These are phyloP conservation scores for Conus betulinus DNA, from an alignment of 1,140 invertebrate genomes.

Conservation along the genomic window DNA sequence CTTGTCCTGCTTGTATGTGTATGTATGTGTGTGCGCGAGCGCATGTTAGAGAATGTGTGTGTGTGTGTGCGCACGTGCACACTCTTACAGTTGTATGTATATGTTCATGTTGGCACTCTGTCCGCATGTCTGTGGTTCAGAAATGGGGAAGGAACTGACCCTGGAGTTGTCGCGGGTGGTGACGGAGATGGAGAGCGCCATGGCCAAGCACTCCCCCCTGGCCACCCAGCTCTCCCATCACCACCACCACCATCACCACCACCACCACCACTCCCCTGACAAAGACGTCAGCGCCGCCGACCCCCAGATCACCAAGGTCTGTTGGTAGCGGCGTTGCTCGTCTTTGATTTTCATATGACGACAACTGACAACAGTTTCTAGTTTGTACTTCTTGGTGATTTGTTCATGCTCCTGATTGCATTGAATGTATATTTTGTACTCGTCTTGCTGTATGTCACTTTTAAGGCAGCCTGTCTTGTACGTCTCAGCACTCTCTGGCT, in stretches of 20 bases:
- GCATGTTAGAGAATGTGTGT: background rate
- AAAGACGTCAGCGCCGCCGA: background rate
- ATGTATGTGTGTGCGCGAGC: background rate
- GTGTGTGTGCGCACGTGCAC: background rate
- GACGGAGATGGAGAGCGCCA: constrained; percentile 64
- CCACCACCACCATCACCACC: background rate
- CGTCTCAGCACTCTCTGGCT: too few species aligned
- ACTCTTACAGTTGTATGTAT: background rate
- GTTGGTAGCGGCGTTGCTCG: too few species aligned
- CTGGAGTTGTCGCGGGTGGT: constrained; percentile 68
- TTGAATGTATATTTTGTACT: too few species aligned
- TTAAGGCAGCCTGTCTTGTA: too few species aligned
- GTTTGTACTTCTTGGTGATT: too few species aligned
- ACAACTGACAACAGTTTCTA: too few species aligned
- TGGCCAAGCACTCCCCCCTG: constrained; percentile 49
- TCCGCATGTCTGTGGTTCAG: constrained; percentile 15
- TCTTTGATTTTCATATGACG: too few species aligned
- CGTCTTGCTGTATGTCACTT: too few species aligned
- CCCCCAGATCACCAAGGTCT: background rate
- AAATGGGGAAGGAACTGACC: constrained; percentile 61
- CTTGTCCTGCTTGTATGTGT: background rate
- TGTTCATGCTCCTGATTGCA: too few species aligned
- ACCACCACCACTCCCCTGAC: background rate
- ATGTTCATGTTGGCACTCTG: background rate
- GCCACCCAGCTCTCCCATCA: background rate